Conservation (phyloP, 2,113 vertebrate species). For the Pomatorhinus ruficollis region DNA sequence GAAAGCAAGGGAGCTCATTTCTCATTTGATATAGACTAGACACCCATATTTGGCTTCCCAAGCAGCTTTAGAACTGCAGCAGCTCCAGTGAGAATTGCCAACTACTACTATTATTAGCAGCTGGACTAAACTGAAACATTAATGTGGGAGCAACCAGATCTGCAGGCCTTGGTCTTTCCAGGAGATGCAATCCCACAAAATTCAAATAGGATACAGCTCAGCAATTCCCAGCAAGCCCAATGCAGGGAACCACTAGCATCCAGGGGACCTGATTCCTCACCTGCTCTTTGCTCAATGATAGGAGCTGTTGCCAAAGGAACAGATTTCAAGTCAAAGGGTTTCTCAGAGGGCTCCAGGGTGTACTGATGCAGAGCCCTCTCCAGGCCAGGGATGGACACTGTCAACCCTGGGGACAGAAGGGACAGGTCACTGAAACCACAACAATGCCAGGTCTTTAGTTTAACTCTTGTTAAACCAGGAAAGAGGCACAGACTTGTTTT, state of each 20-base stretch:
- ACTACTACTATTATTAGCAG: neutral
- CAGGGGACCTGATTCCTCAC: constrained; percentile 34
- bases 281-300: constrained; percentile 75
- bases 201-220: neutral
- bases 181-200: neutral
- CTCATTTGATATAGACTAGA: neutral
- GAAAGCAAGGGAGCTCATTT: neutral
- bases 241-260: neutral
- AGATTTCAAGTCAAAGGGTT: constrained; percentile 83
- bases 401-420: constrained; percentile 66
- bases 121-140: neutral
- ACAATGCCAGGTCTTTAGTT: neutral
- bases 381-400: constrained; percentile 81
- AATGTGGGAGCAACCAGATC: neutral
- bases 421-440: neutral
- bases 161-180: neutral
- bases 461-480: neutral
- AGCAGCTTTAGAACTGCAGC: neutral
- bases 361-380: constrained; percentile 83
- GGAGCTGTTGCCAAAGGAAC: constrained; percentile 81
- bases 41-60: neutral
- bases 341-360: constrained; percentile 81
- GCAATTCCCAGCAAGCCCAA: neutral
- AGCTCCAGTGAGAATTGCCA: neutral
- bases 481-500: neutral